Conservation (phyloP, 2,113 vertebrate species). For the Hassar affinis region DNA sequence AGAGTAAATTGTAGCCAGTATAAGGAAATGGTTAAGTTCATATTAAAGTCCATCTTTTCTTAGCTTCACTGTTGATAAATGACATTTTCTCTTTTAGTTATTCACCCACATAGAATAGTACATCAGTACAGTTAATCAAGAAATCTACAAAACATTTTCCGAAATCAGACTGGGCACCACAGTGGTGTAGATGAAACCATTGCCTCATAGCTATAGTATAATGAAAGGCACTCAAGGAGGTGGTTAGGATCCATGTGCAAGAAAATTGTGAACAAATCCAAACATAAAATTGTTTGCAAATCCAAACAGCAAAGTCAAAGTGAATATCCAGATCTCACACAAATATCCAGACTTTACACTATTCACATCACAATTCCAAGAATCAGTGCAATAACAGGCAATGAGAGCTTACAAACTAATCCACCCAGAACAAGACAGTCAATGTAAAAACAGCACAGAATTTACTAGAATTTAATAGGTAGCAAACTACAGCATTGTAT, state of each 20-base stretch:
- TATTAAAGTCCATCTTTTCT: neutral
- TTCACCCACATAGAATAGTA: neutral
- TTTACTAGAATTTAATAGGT: neutral
- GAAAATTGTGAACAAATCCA: too few relatives aligned
- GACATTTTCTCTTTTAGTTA: neutral
- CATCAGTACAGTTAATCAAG: neutral
- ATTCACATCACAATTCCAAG: neutral
- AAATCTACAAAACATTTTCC: neutral
- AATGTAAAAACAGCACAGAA: neutral
- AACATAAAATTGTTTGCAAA: too few relatives aligned
- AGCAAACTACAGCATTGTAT: too few relatives aligned
- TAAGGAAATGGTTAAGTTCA: neutral
- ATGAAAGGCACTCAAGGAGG: neutral
- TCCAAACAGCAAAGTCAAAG: neutral
- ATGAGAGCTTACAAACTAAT: neutral
- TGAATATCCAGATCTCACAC: neutral
- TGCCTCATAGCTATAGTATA: neutral
- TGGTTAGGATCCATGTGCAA: neutral
- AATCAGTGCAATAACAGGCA: neutral
- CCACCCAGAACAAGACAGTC: neutral
- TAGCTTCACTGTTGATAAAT: neutral
- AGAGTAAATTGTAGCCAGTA: neutral
- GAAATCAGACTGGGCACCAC: neutral
- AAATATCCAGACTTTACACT: too few relatives aligned
- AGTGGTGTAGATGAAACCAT: neutral